phyloP scores from a whole-genome alignment of 2,797 vertebrate species.

The Brachyalestes nurse region DNA sequence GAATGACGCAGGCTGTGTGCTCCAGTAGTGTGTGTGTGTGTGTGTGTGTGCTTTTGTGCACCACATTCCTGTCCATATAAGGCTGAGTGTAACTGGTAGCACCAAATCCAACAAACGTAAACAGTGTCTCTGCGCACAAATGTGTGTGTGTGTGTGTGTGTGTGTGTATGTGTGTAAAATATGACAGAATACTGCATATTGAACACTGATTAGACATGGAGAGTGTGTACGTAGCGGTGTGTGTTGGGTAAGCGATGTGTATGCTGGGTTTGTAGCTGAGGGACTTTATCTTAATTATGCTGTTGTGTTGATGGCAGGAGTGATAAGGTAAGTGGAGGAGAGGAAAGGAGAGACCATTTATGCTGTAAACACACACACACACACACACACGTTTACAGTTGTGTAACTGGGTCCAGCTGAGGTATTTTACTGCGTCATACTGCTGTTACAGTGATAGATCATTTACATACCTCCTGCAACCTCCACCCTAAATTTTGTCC shows the following conservation, averaged over 20 bases:
- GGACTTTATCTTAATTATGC: not conserved
- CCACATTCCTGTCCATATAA: conserved; percentile 53
- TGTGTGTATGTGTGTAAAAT: conserved; percentile 21
- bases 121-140: conserved; percentile 23
- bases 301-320: not conserved
- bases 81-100: conserved; percentile 34
- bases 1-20: conserved; percentile 42
- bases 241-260: not conserved
- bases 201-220: not conserved
- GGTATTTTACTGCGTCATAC: not conserved
- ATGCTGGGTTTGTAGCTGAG: not conserved
- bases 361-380: not conserved
- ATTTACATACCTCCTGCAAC: no score
- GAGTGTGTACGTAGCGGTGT: not conserved
- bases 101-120: conserved; percentile 38
- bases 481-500: no score
- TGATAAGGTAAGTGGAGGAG: conserved; percentile 1
- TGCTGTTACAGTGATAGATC: not conserved
- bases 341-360: not conserved
- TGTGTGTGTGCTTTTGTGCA: conserved; percentile 38
- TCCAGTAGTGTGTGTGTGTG: conserved; percentile 32
- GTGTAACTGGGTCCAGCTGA: not conserved
- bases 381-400: not conserved
- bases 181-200: not conserved
- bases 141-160: conserved; percentile 25